These are phyloP conservation scores for Paraescarpia echinospica DNA, from an alignment of 1,140 invertebrate genomes.

Conservation along the genomic window DNA sequence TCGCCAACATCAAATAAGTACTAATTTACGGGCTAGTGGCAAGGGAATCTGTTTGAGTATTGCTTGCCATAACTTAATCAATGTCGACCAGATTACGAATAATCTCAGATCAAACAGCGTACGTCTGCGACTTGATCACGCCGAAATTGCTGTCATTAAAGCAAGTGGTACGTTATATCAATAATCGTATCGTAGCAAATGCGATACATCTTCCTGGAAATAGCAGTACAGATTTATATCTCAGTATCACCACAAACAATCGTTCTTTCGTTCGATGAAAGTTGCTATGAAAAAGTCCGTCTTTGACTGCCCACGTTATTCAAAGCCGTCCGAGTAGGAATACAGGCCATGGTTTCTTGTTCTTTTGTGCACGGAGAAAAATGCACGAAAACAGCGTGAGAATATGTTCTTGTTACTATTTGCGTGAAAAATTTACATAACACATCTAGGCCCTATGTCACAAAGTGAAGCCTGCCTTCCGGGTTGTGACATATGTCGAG, in stretches of 20 bases:
- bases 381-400: too few relatives aligned
- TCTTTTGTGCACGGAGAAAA: too few relatives aligned
- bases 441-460: too few relatives aligned
- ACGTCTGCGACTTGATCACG: not conserved
- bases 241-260: not conserved
- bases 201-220: not conserved
- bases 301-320: not conserved
- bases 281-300: not conserved
- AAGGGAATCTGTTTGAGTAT: not conserved
- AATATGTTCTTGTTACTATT: too few relatives aligned
- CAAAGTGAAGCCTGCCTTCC: too few relatives aligned
- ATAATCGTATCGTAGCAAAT: not conserved
- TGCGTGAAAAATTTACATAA: too few relatives aligned
- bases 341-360: too few relatives aligned
- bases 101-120: not conserved
- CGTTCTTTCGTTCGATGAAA: not conserved
- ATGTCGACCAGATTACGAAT: not conserved
- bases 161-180: not conserved
- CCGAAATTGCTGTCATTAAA: not conserved
- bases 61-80: slow-evolving; percentile 4
- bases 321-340: not conserved
- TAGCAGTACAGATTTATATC: not conserved
- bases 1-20: not conserved
- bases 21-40: not conserved
- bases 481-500: too few relatives aligned